These are phyloP conservation scores for Rhabdomys pumilio DNA, from an alignment of 2,797 vertebrate species.

Conservation along the genomic window DNA sequence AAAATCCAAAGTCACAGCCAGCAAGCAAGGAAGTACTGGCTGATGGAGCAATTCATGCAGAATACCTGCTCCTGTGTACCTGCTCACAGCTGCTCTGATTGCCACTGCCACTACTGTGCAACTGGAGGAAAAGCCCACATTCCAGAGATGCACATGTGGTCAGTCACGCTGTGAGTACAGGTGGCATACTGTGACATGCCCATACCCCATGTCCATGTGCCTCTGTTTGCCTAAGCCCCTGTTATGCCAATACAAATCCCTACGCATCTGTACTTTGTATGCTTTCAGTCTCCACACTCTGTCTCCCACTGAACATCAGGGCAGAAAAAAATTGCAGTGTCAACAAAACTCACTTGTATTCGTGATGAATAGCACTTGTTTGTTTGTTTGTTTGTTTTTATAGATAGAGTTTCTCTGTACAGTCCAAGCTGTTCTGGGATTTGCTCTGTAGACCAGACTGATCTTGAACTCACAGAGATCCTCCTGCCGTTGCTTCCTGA, in stretches of 20 bases:
- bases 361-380: neutral
- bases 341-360: slow-evolving; percentile 62
- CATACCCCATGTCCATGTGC: neutral
- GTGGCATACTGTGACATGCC: neutral
- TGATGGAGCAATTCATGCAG: neutral
- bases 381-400: neutral
- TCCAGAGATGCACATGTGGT: neutral
- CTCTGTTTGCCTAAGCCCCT: neutral
- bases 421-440: neutral
- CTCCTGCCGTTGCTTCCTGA: neutral
- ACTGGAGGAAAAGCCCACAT: neutral
- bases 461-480: neutral
- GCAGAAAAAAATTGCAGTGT: neutral
- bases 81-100: neutral
- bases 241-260: neutral
- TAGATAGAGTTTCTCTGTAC: neutral
- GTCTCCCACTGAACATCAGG: slow-evolving; percentile 35
- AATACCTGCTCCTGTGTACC: rapidly evolving
- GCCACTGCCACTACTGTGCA: neutral
- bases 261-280: neutral
- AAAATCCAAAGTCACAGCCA: neutral
- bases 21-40: neutral
- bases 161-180: neutral
- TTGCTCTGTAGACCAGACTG: neutral
- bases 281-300: neutral